Evolutionary conservation across 2,888 invertebrate genomes (phyloP).

Genomic region (Idaea biselata): DNA sequence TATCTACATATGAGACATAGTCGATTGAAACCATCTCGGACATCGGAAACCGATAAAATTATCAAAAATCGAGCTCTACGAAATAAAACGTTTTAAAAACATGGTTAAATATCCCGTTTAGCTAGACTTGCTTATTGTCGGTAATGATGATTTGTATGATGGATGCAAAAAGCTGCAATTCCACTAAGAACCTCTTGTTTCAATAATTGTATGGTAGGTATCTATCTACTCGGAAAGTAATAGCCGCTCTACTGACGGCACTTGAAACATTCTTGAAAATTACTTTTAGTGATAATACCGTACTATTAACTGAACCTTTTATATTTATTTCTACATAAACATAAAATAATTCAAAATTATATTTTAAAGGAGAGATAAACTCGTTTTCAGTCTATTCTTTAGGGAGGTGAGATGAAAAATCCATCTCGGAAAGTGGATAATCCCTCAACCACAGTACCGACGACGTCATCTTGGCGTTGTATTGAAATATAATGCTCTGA

Average conservation of each 20-base stretch:
- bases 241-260: constrained; percentile 13
- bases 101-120: no score
- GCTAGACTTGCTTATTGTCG: constrained; percentile 7
- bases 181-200: constrained; percentile 20
- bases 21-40: no score
- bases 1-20: no score
- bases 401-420: constrained; percentile 46
- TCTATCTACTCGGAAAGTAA: constrained; percentile 8
- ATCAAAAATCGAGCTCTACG: no score
- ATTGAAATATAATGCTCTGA: constrained; percentile 39
- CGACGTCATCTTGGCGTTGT: constrained; percentile 40
- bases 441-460: constrained; percentile 47
- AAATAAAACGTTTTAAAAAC: no score
- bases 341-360: constrained; percentile 27
- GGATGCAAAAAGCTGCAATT: constrained; percentile 21
- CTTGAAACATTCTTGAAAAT: constrained; percentile 12
- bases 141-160: constrained; percentile 12
- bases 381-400: constrained; percentile 33
- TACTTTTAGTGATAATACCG: no score
- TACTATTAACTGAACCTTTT: constrained; percentile 16
- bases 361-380: constrained; percentile 33
- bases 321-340: constrained; percentile 14
- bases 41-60: no score
- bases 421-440: constrained; percentile 63
- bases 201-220: constrained; percentile 17